A percentile compares a stretch with the other conserved stretches of the same genome.
Conservation (phyloP, 23 tunicate species). For the Phallusia fumigata region DNA sequence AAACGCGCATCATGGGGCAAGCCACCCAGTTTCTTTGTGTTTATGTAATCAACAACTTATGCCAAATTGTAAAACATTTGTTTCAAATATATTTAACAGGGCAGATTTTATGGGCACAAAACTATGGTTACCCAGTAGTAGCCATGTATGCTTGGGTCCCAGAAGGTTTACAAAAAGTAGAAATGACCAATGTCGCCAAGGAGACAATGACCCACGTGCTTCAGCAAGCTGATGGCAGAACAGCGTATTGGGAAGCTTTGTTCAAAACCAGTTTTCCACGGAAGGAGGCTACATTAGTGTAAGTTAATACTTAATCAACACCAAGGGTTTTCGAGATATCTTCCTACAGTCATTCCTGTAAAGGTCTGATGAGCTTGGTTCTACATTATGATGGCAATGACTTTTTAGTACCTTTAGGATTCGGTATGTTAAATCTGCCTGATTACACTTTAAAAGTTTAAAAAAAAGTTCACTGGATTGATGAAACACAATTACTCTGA, state of each 20-base stretch:
- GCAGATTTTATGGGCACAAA: constrained; percentile 85
- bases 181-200: constrained; percentile 82
- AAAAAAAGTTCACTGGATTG: no score
- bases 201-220: constrained; percentile 79
- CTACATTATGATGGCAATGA: no score
- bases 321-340: no score
- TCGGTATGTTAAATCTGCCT: no score
- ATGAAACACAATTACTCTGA: no score
- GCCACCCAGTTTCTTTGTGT: no score
- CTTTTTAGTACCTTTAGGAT: no score
- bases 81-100: constrained; percentile 29
- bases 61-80: neutral
- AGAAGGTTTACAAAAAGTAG: constrained; percentile 70
- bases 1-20: no score
- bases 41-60: no score
- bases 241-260: constrained; percentile 63
- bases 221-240: constrained; percentile 67
- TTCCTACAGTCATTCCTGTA: no score
- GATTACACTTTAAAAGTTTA: no score
- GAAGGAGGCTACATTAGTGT: constrained; percentile 60
- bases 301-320: constrained; percentile 6
- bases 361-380: no score
- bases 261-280: constrained; percentile 55
- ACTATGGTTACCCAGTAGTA: constrained; percentile 88
- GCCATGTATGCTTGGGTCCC: constrained; percentile 85